Evolutionary conservation across 2,113 vertebrate species (phyloP), one percentile per base, ranked within the genome.

Genomic region (Vicugna pacos): DNA sequence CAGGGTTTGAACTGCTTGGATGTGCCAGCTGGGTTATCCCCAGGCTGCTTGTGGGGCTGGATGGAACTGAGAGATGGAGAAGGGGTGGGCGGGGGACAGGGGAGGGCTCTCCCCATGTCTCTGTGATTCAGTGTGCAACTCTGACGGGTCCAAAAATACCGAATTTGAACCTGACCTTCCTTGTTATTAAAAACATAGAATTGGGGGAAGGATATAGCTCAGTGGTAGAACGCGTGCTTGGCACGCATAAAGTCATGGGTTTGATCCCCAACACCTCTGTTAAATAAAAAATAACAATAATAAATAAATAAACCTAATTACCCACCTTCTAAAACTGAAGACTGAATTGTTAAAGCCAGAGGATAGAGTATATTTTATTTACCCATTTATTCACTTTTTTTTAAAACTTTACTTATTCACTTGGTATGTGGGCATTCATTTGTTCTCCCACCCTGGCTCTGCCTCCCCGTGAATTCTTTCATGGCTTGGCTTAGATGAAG

Each of bases 91-190:
- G 35, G 46, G 14, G 48, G 20, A 35, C 32, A 73, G 26, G 46
- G 19, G 32, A 77, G 3, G 19, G 14, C 24, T 60, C 5, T 76
- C 54, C 28, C 30, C 1, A 2, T 0, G 13, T 50, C 4, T 11
- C 65, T 6, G 1, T 7, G 9, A 35, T 60, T 62, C 38, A 48
- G 19, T 22, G 22, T 8, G 62, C 52, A 48, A 35, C 10, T 86
- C 80, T 64, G 24, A 30, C n/a, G 22, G 42, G 6, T 32, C 32
- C 38, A 65, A 35, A 10, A 58, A 70, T 3, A 64, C 15, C 35
- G 35, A 56, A 26, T 20, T 14, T 38, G 50, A 89, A 67, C n/a
- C 20, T 52, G 16, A 32, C 2, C 15, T 73, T 79, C 54, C 46
- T 76, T 70, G 82, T 58, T 75, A n/a, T 42, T 17, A 91, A 72